Evolutionary conservation across 2,797 vertebrate species (phyloP), one percentile per base, ranked within the genome.

Genomic region (Sebastes variabilis): DNA sequence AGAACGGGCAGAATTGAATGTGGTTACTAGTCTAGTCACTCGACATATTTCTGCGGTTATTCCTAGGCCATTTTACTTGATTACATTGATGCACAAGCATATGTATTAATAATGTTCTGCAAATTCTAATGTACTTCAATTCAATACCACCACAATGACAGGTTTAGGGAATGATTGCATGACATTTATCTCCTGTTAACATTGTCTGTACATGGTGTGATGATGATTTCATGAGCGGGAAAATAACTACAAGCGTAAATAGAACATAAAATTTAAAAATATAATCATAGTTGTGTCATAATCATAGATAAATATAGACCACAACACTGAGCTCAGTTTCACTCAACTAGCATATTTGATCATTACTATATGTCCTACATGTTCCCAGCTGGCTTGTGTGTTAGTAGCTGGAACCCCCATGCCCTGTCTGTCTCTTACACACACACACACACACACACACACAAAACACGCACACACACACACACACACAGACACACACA

Each of bases 311-410:
- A 52, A 52, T 52, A 52, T 52, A 52, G 20, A 52, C 49, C 49
- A 52, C 49, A 46, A 62, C 9, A 25, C 13, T 56, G 1, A 70
- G 24, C 70, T 66, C 24, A 22, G 34, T 66, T 66, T 79, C 18
- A 74, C 59, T 38, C 56, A 11, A 14, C 34, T 38, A 71, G 34
- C 30, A 64, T 64, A 27, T 82, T 77, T 75, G 9, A 64, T 79
- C 18, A 52, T 27, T 61, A 49, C 66, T 58, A 6, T 59, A 34
- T 73, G 30, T 66, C 38, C n/a, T 56, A 22, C 42, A 29, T 75
- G 66, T 65, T 73, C 42, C 74, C 72, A 38, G 49, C 30, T 46
- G 72, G 30, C 75, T 22, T 79, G 46, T 38, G 18, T 70, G 55
- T 76, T 46, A 61, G 58, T 46, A 49, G 52, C 66, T 22, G 34